Evolutionary conservation across 92 coral and sea anemone genomes (phyloP).

Genomic region (Epizoanthus fatuus): DNA sequence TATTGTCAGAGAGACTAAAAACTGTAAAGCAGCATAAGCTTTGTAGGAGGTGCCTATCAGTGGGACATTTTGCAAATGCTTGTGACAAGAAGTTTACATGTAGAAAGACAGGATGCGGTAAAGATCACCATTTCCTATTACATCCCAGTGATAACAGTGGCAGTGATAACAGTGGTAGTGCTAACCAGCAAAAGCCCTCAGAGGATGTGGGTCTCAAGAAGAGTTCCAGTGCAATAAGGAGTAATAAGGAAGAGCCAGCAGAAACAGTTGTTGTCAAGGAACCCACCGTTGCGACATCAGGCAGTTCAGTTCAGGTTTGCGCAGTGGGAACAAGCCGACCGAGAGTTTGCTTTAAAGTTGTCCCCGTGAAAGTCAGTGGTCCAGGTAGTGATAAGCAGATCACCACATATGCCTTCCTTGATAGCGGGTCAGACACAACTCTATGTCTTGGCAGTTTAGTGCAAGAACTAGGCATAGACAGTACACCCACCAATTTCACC

Average conservation of each 20-base stretch:
- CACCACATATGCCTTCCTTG: constrained; percentile 72
- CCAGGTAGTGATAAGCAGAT: constrained; percentile 52
- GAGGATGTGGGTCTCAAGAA: neutral
- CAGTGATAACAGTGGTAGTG: neutral
- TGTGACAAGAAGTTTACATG: constrained; percentile 32
- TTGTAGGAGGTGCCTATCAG: constrained; percentile 14
- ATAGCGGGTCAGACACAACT: constrained; percentile 80
- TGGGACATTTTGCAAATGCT: constrained; percentile 19
- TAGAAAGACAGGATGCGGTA: constrained; percentile 5
- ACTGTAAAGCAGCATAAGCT: constrained; percentile 25
- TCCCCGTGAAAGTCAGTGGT: constrained; percentile 74
- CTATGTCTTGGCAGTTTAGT: constrained; percentile 71
- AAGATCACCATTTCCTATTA: constrained; percentile 6
- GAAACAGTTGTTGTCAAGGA: neutral
- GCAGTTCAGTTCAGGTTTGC: constrained; percentile 40
- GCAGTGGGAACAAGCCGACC: constrained; percentile 51
- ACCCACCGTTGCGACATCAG: constrained; percentile 40
- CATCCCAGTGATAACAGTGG: neutral
- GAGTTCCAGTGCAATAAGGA: constrained; percentile 3
- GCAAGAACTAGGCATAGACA: constrained; percentile 53
- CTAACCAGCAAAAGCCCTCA: neutral
- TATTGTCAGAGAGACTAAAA: neutral
- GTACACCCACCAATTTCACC: constrained; percentile 59
- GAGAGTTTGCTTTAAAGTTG: constrained; percentile 76
- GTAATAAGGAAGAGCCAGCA: neutral